Evolutionary conservation across 2,888 invertebrate species (phyloP).

Genomic region (Poecilobothrus nobilitatus): DNA sequence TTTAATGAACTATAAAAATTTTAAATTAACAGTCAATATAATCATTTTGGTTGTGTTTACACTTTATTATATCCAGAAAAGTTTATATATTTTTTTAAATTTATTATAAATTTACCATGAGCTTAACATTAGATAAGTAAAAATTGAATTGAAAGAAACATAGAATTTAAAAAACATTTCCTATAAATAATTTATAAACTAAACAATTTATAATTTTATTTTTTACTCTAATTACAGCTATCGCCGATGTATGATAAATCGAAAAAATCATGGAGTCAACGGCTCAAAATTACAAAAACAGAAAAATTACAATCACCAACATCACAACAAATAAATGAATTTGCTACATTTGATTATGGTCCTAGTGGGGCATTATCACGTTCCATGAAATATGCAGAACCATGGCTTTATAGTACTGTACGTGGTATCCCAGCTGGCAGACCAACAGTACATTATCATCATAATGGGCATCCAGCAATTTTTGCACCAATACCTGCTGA

Average conservation of each 20-base stretch:
- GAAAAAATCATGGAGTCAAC: slow-evolving; percentile 65
- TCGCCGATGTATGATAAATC: slow-evolving; percentile 43
- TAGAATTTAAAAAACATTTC: no score
- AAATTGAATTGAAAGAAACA: no score
- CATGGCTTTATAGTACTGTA: slow-evolving; percentile 76
- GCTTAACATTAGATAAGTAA: no score
- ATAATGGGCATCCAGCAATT: slow-evolving; percentile 35
- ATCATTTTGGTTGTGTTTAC: no score
- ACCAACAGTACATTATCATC: slow-evolving; percentile 35
- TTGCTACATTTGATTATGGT: slow-evolving; percentile 32
- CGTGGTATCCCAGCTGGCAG: slow-evolving; percentile 48
- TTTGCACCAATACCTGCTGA: slow-evolving; percentile 46
- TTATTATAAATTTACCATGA: no score
- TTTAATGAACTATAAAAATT: no score
- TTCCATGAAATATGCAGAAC: slow-evolving; percentile 77
- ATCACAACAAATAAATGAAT: slow-evolving; percentile 19
- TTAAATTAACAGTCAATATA: no score
- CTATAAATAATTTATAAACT: neutral
- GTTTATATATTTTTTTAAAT: no score
- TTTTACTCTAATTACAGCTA: slow-evolving; percentile 23
- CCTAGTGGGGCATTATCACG: slow-evolving; percentile 62
- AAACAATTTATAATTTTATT: neutral
- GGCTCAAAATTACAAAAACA: slow-evolving; percentile 52
- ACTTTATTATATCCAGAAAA: no score
- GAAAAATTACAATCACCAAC: slow-evolving; percentile 46